Percentiles rank a stretch among this genome's conserved stretches.
Conservation (phyloP, 2,888 invertebrate genomes). For the Athalia cordata region DNA sequence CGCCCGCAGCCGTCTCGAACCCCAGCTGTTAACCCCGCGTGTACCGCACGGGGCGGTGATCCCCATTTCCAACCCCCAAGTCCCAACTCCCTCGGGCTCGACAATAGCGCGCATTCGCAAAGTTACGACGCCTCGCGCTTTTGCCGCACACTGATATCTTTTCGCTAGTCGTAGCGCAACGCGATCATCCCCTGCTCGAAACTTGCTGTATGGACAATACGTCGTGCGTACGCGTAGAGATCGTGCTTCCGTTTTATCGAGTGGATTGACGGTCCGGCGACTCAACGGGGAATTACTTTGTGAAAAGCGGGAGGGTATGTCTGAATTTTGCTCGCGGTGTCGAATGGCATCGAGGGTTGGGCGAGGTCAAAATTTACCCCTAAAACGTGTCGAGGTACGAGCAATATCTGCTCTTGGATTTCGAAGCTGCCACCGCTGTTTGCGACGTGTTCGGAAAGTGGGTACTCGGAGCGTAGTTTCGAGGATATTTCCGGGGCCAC, state of each 20-base stretch:
- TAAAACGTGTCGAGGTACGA: constrained; percentile 31
- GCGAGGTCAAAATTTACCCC: constrained; percentile 31
- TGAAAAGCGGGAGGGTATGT: neutral
- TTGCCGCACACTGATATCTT: constrained; percentile 50
- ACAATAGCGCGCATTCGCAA: constrained; percentile 47
- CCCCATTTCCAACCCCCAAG: neutral
- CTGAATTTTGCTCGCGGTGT: constrained; percentile 8
- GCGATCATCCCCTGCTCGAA: constrained; percentile 36
- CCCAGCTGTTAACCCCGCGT: constrained; percentile 27
- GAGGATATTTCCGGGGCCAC: constrained; percentile 37
- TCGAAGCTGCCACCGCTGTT: constrained; percentile 16
- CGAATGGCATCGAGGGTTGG: constrained; percentile 11
- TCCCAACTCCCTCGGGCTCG: constrained; percentile 46
- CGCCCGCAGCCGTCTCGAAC: constrained; percentile 26
- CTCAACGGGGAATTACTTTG: neutral
- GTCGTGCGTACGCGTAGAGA: too few species aligned
- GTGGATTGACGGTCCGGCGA: too few species aligned
- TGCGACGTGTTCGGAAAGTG: constrained; percentile 34
- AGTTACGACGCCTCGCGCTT: constrained; percentile 51
- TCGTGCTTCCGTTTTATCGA: too few species aligned
- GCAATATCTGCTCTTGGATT: constrained; percentile 27
- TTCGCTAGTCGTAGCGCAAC: constrained; percentile 41
- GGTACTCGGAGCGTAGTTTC: constrained; percentile 24
- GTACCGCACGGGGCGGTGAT: neutral
- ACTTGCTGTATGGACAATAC: too few species aligned